Conservation (phyloP, 53 echinoderm and acorn worm genomes). For the Paracentrotus lividus region DNA sequence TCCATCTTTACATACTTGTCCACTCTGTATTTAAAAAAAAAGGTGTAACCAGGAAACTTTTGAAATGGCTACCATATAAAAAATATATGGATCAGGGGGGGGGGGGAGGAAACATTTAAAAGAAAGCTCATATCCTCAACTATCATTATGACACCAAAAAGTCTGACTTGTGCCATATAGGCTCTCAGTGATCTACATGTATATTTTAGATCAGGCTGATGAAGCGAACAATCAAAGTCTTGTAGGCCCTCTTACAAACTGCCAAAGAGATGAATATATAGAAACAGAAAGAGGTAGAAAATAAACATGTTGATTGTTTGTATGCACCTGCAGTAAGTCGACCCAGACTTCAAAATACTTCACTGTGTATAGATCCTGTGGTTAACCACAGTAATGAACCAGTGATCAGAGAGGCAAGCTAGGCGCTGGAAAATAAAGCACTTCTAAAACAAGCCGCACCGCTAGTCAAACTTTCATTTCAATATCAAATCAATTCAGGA, state of each 20-base stretch:
- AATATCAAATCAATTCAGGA: conserved; percentile 52
- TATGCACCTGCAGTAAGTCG: conserved; percentile 1
- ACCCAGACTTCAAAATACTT: conserved; percentile 19
- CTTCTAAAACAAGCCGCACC: conserved; percentile 32
- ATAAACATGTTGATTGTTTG: conserved; percentile 39
- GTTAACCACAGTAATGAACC: conserved; percentile 47
- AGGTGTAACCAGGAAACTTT: no score
- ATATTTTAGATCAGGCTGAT: no score
- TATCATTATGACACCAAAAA: no score
- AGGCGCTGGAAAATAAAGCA: conserved; percentile 18
- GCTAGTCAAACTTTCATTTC: conserved; percentile 50
- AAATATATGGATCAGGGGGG: no score
- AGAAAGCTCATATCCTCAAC: no score
- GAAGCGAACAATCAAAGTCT: conserved; percentile 15
- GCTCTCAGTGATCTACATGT: no score
- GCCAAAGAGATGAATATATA: background rate
- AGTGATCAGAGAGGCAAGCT: background rate
- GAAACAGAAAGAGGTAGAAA: background rate
- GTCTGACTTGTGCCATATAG: no score
- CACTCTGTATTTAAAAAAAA: no score
- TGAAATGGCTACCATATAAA: no score
- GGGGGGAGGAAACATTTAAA: no score
- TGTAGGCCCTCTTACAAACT: background rate
- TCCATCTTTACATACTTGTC: no score
- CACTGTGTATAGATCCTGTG: background rate